Evolutionary conservation across 2,113 vertebrate genomes (phyloP), one percentile per base, ranked within the genome.

Genomic region (Cisticola juncidis): DNA sequence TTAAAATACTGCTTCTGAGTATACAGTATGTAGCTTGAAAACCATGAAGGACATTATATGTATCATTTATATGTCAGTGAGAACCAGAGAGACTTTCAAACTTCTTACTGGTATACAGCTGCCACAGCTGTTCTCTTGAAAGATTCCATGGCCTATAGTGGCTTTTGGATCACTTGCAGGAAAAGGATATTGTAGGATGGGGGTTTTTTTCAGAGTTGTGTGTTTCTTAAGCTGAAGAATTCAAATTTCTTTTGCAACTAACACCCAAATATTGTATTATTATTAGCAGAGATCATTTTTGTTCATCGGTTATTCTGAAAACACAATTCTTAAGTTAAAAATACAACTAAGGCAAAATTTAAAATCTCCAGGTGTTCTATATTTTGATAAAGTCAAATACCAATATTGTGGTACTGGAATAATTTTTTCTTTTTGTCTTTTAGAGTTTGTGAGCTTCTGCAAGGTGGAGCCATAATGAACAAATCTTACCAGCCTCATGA

Each of bases 381-480:
- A n/a, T 81, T 64, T 93, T 13, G 2, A 9, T 74, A 26, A 94
- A 86, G 64, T 86, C 11, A 83, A 50, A 16, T 56, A 19, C 29
- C 40, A 56, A 0, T 77, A 51, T 53, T 89, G 12, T 36, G 82
- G 5, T 47, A 64, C 31, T 85, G 77, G 58, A 81, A 81, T 77
- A 74, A 36, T 80, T 81, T 83, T 81, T 81, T 33, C 22, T 77
- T 92, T 81, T 96, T 94, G 47, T 86, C 50, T 95, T 87, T 82
- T 96, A 99, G 99, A 98, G 99, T 99, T 92, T 99, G 99, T 97
- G 99, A 99, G 97, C 98, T 99, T 97, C 97, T 99, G 51, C 99
- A 99, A 97, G 99, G 99, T 86, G 99, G 99, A 97, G 99, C 99
- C 50, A 98, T 99, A 97, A 99, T 99, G 99, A 99, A 99, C 98